Evolutionary conservation across 2,113 vertebrate species (phyloP).

Genomic region (Eurypyga helias): DNA sequence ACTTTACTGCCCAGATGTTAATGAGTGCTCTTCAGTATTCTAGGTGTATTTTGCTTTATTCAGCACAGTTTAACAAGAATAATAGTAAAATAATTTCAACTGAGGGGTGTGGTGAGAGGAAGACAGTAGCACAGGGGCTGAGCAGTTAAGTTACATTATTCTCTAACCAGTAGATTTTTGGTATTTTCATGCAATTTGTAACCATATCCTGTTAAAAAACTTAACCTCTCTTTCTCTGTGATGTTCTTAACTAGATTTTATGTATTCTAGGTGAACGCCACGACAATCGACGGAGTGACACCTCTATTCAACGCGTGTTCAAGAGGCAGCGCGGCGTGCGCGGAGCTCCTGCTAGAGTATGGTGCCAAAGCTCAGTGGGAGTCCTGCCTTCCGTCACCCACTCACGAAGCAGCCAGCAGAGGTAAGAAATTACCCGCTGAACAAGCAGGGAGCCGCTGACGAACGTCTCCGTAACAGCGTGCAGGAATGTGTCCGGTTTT

Average conservation of each 20-base stretch:
- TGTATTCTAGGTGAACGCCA: constrained; percentile 86
- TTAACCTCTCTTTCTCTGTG: background rate
- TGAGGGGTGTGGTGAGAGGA: background rate
- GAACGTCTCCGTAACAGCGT: background rate
- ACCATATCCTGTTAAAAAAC: background rate
- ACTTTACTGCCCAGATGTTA: background rate
- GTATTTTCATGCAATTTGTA: background rate
- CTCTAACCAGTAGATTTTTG: background rate
- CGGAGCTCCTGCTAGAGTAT: constrained; percentile 88
- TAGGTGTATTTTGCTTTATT: background rate
- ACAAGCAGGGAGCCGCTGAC: background rate
- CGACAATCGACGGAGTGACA: constrained; percentile 91
- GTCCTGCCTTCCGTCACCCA: constrained; percentile 87
- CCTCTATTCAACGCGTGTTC: constrained; percentile 92
- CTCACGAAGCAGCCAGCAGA: constrained; percentile 91
- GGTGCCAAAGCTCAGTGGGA: constrained; percentile 89
- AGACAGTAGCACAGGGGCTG: background rate
- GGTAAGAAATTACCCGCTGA: constrained; percentile 70
- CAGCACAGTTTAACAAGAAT: background rate
- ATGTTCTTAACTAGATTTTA: background rate
- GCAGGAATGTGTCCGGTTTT: background rate
- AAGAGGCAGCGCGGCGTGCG: constrained; percentile 85
- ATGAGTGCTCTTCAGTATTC: background rate
- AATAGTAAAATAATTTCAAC: background rate
- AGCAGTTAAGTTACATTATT: background rate